These are phyloP conservation scores for Stenolophus ochropezus DNA, from an alignment of 2,888 invertebrate species.

Conservation along the genomic window DNA sequence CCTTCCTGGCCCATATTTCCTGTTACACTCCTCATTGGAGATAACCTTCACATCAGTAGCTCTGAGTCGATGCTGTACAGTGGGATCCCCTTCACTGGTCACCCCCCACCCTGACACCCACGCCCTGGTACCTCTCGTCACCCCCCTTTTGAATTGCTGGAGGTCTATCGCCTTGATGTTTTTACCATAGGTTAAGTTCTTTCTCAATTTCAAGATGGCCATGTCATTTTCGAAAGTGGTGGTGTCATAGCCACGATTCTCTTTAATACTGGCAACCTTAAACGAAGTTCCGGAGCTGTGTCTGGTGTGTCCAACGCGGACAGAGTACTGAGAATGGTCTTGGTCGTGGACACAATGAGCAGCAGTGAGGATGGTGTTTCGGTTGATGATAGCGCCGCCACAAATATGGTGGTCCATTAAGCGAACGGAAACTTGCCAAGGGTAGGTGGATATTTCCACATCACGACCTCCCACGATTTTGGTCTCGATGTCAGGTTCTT, in stretches of 20 bases:
- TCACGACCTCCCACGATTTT: constrained; percentile 44
- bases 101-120: neutral
- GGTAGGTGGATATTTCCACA: constrained; percentile 33
- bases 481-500: neutral
- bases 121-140: neutral
- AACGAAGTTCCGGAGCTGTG: neutral
- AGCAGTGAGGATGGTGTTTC: constrained; percentile 33
- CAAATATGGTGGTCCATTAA: constrained; percentile 13
- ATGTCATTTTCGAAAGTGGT: neutral
- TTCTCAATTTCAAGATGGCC: neutral
- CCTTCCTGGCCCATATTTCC: neutral
- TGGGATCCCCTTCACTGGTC: neutral
- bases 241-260: neutral
- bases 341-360: constrained; percentile 37
- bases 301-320: constrained; percentile 4
- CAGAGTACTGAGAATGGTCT: constrained; percentile 8
- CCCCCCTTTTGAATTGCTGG: neutral
- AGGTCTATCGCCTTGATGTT: neutral
- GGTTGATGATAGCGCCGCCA: constrained; percentile 26
- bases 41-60: constrained; percentile 16
- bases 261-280: neutral
- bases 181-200: neutral
- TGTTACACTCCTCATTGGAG: constrained; percentile 4
- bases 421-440: constrained; percentile 38
- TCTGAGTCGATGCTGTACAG: neutral